A percentile compares a stretch with the other conserved stretches of the same genome.
phyloP scores from a whole-genome alignment of 1,140 invertebrate genomes.

The Orchestia grillus region DNA sequence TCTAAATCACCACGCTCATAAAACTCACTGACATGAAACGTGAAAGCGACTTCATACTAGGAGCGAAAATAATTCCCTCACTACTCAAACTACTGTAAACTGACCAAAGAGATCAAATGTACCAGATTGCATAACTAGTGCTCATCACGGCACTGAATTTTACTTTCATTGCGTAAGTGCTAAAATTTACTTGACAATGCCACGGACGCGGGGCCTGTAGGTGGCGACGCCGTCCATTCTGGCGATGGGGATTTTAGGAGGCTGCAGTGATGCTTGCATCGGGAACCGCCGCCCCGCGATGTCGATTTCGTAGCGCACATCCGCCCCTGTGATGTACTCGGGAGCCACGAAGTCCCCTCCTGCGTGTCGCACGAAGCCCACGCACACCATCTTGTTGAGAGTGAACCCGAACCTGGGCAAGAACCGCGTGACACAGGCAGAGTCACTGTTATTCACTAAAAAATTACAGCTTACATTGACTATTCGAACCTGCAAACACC shows the following conservation, averaged over 20 bases:
- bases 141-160: too few species aligned
- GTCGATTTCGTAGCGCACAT: conserved; percentile 78
- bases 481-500: too few species aligned
- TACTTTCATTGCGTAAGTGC: too few species aligned
- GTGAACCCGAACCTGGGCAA: conserved; percentile 77
- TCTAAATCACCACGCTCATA: too few species aligned
- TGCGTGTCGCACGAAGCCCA: conserved; percentile 77
- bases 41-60: too few species aligned
- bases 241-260: conserved; percentile 66
- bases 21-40: too few species aligned
- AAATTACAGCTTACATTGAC: too few species aligned
- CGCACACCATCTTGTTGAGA: conserved; percentile 77
- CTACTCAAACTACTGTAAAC: too few species aligned
- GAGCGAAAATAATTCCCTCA: too few species aligned
- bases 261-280: conserved; percentile 61
- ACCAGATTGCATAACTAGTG: too few species aligned
- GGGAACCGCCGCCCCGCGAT: conserved; percentile 74
- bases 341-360: conserved; percentile 74
- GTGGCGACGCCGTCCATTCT: conserved; percentile 67
- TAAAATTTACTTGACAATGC: conserved; percentile 61
- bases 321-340: conserved; percentile 76
- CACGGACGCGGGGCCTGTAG: conserved; percentile 63
- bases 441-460: too few species aligned
- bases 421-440: neutral
- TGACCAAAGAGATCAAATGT: too few species aligned